These are phyloP conservation scores for Sprattus sprattus DNA, from an alignment of 2,113 vertebrate species.

Conservation along the genomic window DNA sequence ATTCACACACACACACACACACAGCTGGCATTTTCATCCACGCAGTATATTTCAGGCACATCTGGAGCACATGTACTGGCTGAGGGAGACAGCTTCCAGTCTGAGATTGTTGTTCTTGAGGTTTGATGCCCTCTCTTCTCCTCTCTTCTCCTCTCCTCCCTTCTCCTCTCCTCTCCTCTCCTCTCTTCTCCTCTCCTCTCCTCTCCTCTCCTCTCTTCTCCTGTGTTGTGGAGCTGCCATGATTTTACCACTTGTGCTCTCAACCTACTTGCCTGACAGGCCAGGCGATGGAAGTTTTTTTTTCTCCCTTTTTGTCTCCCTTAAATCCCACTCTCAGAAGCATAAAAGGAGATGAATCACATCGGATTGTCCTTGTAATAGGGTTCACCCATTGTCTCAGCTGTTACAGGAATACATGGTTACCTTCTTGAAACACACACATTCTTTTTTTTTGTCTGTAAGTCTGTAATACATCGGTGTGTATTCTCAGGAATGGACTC, in stretches of 20 bases:
- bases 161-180: neutral
- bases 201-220: neutral
- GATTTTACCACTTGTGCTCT: neutral
- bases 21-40: neutral
- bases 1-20: neutral
- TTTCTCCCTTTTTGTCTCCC: neutral
- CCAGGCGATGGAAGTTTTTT: neutral
- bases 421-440: neutral
- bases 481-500: neutral
- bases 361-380: neutral
- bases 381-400: neutral
- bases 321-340: neutral
- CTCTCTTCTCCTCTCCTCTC: neutral
- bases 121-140: slow-evolving; percentile 39
- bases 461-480: neutral
- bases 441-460: neutral
- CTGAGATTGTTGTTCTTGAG: slow-evolving; percentile 54
- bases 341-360: neutral
- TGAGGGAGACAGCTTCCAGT: slow-evolving; percentile 6
- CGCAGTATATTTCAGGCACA: neutral
- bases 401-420: neutral
- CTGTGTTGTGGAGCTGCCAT: neutral
- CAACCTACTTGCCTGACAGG: neutral
- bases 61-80: neutral
- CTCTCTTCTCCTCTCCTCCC: neutral